These are phyloP conservation scores for Xenopus tropicalis DNA, from an alignment of 2,113 vertebrate species.

Conservation along the genomic window UCB_Xtro_10.0 CM004448.2:38598501-38599000, in stretches of 20 bases:
- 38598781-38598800: neutral
- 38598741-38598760: conserved; percentile 4
- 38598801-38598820: conserved; percentile 6
- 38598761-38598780: conserved; percentile 14
- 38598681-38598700: neutral
- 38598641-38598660: neutral
- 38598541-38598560: too few species aligned
- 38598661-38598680: neutral
- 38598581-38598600: too few species aligned
- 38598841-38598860: conserved; percentile 11
- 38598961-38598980: neutral
- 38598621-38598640: neutral
- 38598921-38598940: neutral
- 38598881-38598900: neutral
- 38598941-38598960: neutral
- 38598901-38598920: neutral
- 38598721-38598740: conserved; percentile 11
- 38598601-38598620: neutral
- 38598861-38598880: neutral
- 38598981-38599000: too few species aligned
- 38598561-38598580: too few species aligned
- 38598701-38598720: neutral
- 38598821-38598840: conserved; percentile 4
- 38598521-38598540: too few species aligned
- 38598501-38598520: too few species aligned